Evolutionary conservation across 2,888 invertebrate genomes (phyloP).

Genomic region (Griposia aprilina): DNA sequence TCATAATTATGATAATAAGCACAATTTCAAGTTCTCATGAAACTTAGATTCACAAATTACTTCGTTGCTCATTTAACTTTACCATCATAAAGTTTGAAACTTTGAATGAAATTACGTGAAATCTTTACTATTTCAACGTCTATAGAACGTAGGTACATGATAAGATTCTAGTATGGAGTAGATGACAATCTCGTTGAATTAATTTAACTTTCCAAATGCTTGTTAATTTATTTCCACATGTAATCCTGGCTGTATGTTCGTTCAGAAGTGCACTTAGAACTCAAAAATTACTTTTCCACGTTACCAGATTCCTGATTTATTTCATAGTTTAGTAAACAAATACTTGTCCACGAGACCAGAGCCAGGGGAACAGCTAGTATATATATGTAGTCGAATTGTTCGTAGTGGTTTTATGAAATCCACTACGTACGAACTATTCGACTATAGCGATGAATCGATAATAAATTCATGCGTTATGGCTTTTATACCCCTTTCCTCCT

Average conservation of each 20-base stretch:
- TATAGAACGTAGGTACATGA: slow-evolving; percentile 7
- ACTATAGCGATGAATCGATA: slow-evolving; percentile 9
- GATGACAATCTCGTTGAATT: neutral
- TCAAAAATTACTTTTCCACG: neutral
- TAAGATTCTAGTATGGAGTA: neutral
- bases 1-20: neutral
- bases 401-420: no score
- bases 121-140: slow-evolving; percentile 5
- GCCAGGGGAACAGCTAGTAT: no score
- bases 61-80: slow-evolving; percentile 37
- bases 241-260: neutral
- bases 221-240: neutral
- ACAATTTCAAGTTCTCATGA: neutral
- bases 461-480: slow-evolving; percentile 25
- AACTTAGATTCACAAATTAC: slow-evolving; percentile 31
- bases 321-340: no score
- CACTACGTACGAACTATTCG: neutral
- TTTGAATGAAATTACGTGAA: slow-evolving; percentile 1
- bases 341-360: no score
- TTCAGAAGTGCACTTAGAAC: neutral
- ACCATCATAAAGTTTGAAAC: slow-evolving; percentile 19
- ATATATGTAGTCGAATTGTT: no score
- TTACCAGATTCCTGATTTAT: neutral
- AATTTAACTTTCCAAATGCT: neutral
- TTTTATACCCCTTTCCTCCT: slow-evolving; percentile 10